A percentile compares a stretch with the other conserved stretches of the same genome.
phyloP scores from a whole-genome alignment of 2,888 invertebrate species.

The Scaptodrosophila latifasciaeformis region DNA sequence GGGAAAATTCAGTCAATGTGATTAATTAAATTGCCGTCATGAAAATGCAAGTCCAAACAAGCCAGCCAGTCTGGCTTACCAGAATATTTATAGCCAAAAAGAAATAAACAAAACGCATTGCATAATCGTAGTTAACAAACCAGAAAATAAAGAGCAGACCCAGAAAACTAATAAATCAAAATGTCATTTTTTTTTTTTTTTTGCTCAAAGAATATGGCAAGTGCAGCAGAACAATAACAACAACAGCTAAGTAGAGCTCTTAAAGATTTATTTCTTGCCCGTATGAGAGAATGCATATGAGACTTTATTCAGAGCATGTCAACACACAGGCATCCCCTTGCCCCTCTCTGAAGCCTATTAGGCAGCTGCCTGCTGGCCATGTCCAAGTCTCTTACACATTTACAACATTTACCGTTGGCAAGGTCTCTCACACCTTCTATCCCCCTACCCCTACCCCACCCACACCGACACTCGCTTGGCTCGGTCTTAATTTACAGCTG shows the following conservation, averaged over 20 bases:
- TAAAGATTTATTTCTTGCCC: too few species aligned
- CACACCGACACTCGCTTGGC: too few species aligned
- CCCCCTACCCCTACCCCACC: too few species aligned
- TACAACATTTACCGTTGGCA: slow-evolving; percentile 60
- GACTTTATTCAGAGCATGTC: slow-evolving; percentile 69
- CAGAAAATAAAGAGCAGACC: slow-evolving; percentile 16
- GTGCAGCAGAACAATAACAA: slow-evolving; percentile 40
- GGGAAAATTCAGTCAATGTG: slow-evolving; percentile 44
- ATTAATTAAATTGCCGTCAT: not conserved
- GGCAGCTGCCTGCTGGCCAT: not conserved
- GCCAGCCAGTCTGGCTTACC: too few species aligned
- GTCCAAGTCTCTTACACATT: not conserved
- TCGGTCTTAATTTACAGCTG: slow-evolving; percentile 4
- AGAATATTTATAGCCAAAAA: too few species aligned
- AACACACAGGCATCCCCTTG: slow-evolving; percentile 19
- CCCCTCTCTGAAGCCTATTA: not conserved
- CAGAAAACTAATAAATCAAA: slow-evolving; percentile 61
- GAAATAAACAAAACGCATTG: slow-evolving; percentile 51
- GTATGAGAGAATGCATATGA: too few species aligned
- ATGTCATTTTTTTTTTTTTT: slow-evolving; percentile 65
- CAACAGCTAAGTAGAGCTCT: not conserved
- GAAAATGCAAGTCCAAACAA: too few species aligned
- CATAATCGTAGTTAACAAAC: slow-evolving; percentile 37
- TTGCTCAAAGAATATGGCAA: too few species aligned
- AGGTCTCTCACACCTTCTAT: too few species aligned